Percentiles rank a stretch among this genome's conserved stretches.
phyloP scores from a whole-genome alignment of 2,888 invertebrate species.

The Volucella zonaria region DNA sequence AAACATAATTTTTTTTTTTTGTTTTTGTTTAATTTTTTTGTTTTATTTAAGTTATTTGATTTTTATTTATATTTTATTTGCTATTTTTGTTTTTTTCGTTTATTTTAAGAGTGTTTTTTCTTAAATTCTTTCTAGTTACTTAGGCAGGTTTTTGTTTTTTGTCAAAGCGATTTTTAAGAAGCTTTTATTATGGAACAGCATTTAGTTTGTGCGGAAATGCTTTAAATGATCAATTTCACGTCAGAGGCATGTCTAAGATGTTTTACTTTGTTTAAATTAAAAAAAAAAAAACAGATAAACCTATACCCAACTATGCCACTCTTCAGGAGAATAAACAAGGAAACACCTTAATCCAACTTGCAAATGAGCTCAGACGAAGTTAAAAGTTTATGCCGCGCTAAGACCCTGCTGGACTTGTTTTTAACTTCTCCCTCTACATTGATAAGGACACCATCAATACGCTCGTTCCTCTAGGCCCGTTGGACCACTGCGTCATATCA shows the following conservation, averaged over 20 bases:
- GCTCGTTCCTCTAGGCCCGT: too few relatives aligned
- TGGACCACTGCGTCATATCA: too few relatives aligned
- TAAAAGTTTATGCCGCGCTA: too few relatives aligned
- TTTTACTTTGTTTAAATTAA: neutral
- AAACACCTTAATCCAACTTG: too few relatives aligned
- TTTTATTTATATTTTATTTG: conserved; percentile 33
- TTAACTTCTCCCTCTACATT: too few relatives aligned
- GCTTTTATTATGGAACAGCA: conserved; percentile 18
- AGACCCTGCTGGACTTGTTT: too few relatives aligned
- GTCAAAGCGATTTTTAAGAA: conserved; percentile 34
- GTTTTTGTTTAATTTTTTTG: conserved; percentile 63
- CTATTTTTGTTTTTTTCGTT: conserved; percentile 32
- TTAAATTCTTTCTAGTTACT: conserved; percentile 26
- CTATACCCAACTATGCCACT: too few relatives aligned
- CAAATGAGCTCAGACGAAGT: too few relatives aligned
- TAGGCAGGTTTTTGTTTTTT: conserved; percentile 22
- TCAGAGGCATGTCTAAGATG: neutral
- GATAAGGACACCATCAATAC: too few relatives aligned
- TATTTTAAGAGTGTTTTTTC: conserved; percentile 31
- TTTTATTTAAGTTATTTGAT: conserved; percentile 53
- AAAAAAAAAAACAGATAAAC: neutral
- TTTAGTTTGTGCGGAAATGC: conserved; percentile 18
- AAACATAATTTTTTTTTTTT: conserved; percentile 74
- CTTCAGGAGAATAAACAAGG: too few relatives aligned
- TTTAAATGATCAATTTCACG: conserved; percentile 45